Conservation (phyloP, 2,888 invertebrate species). For the Oxytorus armatus region DNA sequence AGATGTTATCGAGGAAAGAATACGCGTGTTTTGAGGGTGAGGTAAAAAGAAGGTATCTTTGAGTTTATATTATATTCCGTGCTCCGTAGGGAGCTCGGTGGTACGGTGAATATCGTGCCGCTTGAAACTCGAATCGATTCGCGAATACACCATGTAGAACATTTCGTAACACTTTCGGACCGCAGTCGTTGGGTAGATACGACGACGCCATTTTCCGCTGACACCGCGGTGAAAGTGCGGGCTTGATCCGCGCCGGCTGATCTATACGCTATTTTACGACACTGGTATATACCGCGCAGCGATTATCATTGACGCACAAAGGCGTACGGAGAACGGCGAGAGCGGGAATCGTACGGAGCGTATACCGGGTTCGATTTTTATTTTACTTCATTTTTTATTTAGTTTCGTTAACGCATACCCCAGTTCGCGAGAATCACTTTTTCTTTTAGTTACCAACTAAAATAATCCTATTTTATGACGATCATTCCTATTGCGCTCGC, state of each 20-base stretch:
- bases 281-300: neutral
- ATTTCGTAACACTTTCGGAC: constrained; percentile 25
- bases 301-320: constrained; percentile 5
- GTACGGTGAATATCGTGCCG: neutral
- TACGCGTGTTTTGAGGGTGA: too few species aligned
- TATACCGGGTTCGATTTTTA: neutral
- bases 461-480: too few species aligned
- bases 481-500: constrained; percentile 4
- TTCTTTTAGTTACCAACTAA: too few species aligned
- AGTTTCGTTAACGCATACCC: constrained; percentile 17
- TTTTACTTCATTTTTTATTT: constrained; percentile 1
- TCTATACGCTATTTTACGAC: constrained; percentile 14
- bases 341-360: constrained; percentile 20
- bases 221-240: constrained; percentile 51
- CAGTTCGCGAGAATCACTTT: neutral
- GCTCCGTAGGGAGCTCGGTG: too few species aligned
- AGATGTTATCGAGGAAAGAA: too few species aligned
- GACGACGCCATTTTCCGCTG: constrained; percentile 53
- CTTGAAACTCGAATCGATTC: constrained; percentile 24
- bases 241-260: constrained; percentile 17
- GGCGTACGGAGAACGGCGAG: constrained; percentile 27
- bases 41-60: too few species aligned
- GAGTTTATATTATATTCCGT: too few species aligned
- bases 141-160: neutral
- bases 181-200: constrained; percentile 26